Base-by-base conservation (phyloP, 64 coral and sea anemone species). In the Actinia equina region DNA sequence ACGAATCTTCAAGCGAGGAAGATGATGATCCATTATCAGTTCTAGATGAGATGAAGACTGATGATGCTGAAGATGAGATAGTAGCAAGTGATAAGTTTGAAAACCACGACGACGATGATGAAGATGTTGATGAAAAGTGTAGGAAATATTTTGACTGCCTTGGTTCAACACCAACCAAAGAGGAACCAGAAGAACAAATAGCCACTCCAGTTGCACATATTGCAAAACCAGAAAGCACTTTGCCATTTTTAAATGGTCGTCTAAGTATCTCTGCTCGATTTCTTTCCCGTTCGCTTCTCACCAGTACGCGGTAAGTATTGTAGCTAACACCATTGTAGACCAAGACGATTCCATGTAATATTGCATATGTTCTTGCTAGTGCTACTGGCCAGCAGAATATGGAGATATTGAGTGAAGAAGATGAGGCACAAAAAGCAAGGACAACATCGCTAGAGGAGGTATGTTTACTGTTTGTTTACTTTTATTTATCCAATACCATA, bases 261-360 rank as follows among this genome's bases (percentile, higher is more conserved):
- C 78, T 92, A 22, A 92, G 90, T 45, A 92, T 92, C 77, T 92
- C 90, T 43, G 90, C 90, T 15, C 44, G 90, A 26, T 92, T 92
- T 55, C 77, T 92, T 20, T 92, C 90, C 14, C 83, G 89, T 27
- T 91, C 89, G 23, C 83, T 85, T 63, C 89, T 81, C 17, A 52
- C 78, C 22, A 80, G 16, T 52, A 52, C 78, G 22, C 78, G 78
- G 78, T 81, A 20, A 80, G 44, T 23, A 41, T 74, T 11, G 14
- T 41, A 17, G 22, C 16, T 74, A 26, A 25, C 13, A 37, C 30
- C 30, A 37, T 37, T 37, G 30, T 37, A 37, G 30, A 57, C 4
- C 62, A 65, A 65, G 22, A 22, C 3, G 4, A 65, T 19, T 19
- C 12, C 5, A 65, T 65, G 18, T 65, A 23, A 65, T 78, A 6